phyloP scores from a whole-genome alignment of 2,113 vertebrate genomes.

The Otolemur garnettii region DNA sequence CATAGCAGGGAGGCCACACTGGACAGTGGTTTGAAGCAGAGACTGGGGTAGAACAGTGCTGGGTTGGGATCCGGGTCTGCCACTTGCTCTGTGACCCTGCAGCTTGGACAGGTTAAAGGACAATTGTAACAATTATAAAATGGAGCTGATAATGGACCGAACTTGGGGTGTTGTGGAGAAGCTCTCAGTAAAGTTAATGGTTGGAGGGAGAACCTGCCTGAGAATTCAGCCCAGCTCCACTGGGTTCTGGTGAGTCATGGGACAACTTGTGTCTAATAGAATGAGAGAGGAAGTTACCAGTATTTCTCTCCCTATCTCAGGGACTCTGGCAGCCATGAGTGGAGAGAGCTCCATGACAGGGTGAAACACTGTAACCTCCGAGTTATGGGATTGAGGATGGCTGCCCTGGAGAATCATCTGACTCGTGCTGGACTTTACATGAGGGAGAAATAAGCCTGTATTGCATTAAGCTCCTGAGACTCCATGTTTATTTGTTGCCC shows the following conservation, averaged over 20 bases:
- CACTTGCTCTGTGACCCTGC: not conserved
- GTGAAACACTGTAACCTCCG: not conserved
- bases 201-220: no score
- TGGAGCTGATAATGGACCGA: not conserved
- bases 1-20: not conserved
- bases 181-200: not conserved
- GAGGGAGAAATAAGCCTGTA: not conserved
- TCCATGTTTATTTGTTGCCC: not conserved
- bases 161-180: not conserved
- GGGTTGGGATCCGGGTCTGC: not conserved
- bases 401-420: not conserved
- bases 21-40: not conserved
- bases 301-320: not conserved
- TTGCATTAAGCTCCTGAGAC: no score
- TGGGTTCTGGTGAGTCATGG: not conserved
- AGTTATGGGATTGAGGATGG: not conserved
- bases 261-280: not conserved
- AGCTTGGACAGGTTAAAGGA: not conserved
- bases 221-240: no score
- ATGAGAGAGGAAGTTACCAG: not conserved
- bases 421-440: fast-evolving
- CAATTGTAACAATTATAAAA: not conserved
- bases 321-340: not conserved
- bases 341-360: constrained; percentile 45
- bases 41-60: not conserved